These are phyloP conservation scores for Zosterops borbonicus DNA, from an alignment of 2,113 vertebrate genomes.

Conservation along the genomic window DNA sequence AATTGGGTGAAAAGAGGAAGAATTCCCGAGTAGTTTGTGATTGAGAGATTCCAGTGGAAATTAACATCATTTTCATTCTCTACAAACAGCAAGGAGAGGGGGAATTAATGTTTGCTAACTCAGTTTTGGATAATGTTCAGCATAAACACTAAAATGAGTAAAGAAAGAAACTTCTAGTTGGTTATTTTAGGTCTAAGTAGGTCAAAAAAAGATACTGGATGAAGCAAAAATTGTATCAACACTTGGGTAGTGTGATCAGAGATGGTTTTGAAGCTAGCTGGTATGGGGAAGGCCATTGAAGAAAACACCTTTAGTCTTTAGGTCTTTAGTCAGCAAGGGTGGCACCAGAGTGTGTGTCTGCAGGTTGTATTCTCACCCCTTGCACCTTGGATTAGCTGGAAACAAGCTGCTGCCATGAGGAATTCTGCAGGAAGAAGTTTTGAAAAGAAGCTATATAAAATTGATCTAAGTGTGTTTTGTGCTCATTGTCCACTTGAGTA, in stretches of 20 bases:
- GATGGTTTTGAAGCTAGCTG: not conserved
- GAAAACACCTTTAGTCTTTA: not conserved
- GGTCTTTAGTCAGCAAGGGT: not conserved
- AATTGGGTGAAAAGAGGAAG: not conserved
- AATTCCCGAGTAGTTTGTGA: not conserved
- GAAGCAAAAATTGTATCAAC: fast-evolving
- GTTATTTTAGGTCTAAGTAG: not conserved
- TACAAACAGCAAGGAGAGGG: not conserved
- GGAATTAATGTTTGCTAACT: not conserved
- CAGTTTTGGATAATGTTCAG: not conserved
- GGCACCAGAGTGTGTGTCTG: fast-evolving
- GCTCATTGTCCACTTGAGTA: not conserved
- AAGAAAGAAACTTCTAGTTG: not conserved
- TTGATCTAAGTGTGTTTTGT: not conserved
- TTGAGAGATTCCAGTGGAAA: not conserved
- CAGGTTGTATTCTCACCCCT: fast-evolving
- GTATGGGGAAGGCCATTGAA: not conserved
- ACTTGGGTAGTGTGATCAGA: not conserved
- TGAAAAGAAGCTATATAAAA: not conserved
- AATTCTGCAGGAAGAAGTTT: not conserved
- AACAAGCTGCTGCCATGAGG: not conserved
- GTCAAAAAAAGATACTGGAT: not conserved
- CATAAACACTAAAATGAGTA: not conserved
- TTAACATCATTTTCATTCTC: not conserved
- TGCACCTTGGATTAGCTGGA: not conserved